These are phyloP conservation scores for Sphaeramia orbicularis DNA, from an alignment of 2,797 vertebrate genomes.

Conservation along the genomic window DNA sequence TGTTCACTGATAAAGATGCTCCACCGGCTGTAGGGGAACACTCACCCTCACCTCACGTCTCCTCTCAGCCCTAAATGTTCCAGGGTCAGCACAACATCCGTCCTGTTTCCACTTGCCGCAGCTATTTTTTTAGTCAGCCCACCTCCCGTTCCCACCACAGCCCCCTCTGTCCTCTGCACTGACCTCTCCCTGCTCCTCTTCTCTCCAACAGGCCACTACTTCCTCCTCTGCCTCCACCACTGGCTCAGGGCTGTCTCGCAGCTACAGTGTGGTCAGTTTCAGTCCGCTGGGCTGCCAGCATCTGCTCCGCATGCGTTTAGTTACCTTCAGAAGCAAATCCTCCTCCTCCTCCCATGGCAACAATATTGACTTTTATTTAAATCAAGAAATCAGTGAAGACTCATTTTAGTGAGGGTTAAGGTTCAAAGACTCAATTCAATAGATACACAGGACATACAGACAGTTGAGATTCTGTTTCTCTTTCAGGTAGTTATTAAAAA, in stretches of 20 bases:
- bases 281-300: slow-evolving; percentile 46
- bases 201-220: slow-evolving; percentile 80
- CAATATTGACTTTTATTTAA: too few relatives aligned
- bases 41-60: slow-evolving; percentile 29
- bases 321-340: slow-evolving; percentile 45
- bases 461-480: too few relatives aligned
- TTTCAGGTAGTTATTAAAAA: too few relatives aligned
- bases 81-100: slow-evolving; percentile 45
- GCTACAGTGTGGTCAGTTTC: slow-evolving; percentile 91
- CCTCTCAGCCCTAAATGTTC: slow-evolving; percentile 20
- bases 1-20: neutral
- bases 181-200: slow-evolving; percentile 50
- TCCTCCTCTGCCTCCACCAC: slow-evolving; percentile 83
- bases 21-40: slow-evolving; percentile 72
- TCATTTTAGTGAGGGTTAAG: too few relatives aligned
- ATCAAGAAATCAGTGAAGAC: too few relatives aligned
- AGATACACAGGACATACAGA: too few relatives aligned
- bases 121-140: slow-evolving; percentile 25
- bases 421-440: too few relatives aligned
- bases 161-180: slow-evolving; percentile 52
- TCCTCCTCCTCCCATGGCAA: neutral
- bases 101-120: slow-evolving; percentile 54
- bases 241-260: slow-evolving; percentile 87
- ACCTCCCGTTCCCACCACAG: slow-evolving; percentile 34
- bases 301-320: slow-evolving; percentile 40